A percentile compares a stretch with the other conserved stretches of the same genome.
Evolutionary conservation across 2,113 vertebrate species (phyloP).

Genomic region (Cichladusa arquata): DNA sequence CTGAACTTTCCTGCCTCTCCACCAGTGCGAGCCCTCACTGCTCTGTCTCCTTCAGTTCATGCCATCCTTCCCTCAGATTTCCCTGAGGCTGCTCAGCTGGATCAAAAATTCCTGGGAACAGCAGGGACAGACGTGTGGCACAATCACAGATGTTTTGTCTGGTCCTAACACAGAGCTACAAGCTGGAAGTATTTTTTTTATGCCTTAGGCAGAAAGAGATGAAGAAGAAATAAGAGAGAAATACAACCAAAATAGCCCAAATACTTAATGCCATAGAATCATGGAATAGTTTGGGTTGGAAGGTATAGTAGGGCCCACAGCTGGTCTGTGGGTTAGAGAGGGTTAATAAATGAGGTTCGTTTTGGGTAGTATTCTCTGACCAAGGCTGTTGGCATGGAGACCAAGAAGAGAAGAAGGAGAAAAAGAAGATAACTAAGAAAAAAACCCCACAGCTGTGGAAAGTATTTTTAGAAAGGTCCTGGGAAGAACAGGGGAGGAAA

Average conservation of each 20-base stretch:
- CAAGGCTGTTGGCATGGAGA: too few species aligned
- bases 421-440: too few species aligned
- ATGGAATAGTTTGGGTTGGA: neutral
- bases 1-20: neutral
- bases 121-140: fast-evolving
- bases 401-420: too few species aligned
- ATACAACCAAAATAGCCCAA: fast-evolving
- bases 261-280: neutral
- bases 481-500: too few species aligned
- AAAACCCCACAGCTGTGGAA: too few species aligned
- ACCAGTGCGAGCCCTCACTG: neutral
- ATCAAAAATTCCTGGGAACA: neutral
- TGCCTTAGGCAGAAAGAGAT: neutral
- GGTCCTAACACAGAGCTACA: neutral
- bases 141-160: neutral
- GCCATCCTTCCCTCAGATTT: neutral
- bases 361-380: too few species aligned
- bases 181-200: neutral
- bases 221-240: neutral
- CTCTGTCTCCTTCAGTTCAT: neutral
- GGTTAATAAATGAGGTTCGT: too few species aligned
- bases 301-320: too few species aligned
- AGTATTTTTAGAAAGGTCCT: too few species aligned
- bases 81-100: neutral
- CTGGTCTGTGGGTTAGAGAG: too few species aligned